Conservation (phyloP, 2,888 invertebrate species). For the Tinea pellionella region DNA sequence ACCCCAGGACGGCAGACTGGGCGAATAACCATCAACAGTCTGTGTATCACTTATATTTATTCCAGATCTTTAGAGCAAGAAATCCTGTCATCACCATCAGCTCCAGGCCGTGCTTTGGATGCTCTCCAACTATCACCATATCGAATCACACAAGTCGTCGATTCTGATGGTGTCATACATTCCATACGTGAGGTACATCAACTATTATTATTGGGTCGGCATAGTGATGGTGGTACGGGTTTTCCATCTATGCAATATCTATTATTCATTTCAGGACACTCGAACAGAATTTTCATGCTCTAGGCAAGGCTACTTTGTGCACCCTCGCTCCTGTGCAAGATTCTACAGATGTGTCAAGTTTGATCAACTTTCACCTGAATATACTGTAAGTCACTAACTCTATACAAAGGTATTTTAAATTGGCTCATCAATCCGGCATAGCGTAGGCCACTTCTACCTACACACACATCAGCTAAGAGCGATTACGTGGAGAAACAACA, state of each 20-base stretch:
- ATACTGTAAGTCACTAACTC: conserved; percentile 63
- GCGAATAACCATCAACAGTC: too few relatives aligned
- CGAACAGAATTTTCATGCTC: conserved; percentile 81
- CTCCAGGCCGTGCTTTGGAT: conserved; percentile 53
- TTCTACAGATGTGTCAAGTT: conserved; percentile 87
- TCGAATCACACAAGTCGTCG: conserved; percentile 78
- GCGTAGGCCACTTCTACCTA: too few relatives aligned
- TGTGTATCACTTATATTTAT: too few relatives aligned
- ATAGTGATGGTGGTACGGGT: not conserved
- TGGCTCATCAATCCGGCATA: too few relatives aligned
- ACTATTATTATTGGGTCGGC: too few relatives aligned
- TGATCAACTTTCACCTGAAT: conserved; percentile 78
- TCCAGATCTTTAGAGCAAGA: conserved; percentile 72
- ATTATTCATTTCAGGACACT: conserved; percentile 59
- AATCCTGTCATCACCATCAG: conserved; percentile 58
- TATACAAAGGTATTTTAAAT: not conserved
- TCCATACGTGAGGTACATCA: conserved; percentile 72
- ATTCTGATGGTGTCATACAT: conserved; percentile 78
- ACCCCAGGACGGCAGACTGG: too few relatives aligned
- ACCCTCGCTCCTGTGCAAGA: conserved; percentile 79
- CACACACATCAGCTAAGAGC: too few relatives aligned
- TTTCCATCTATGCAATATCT: not conserved
- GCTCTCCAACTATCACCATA: conserved; percentile 77
- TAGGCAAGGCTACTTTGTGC: conserved; percentile 82
- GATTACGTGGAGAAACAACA: too few relatives aligned